Conservation (phyloP, 2,888 invertebrate species). For the Helobdella robusta region DNA sequence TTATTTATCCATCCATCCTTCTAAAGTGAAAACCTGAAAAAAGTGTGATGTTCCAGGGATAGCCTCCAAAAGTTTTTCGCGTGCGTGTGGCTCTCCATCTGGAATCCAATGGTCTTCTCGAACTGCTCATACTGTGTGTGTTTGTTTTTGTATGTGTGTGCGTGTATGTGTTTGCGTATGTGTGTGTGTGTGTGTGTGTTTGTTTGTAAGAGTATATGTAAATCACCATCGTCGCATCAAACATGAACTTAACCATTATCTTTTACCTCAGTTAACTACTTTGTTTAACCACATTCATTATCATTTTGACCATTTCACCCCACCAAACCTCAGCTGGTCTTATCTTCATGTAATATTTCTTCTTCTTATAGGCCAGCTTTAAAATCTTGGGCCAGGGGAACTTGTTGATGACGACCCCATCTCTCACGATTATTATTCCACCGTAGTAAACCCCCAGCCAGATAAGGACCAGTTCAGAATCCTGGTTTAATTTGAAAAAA, state of each 20-base stretch:
- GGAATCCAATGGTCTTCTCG: constrained; percentile 91
- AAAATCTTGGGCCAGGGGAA: constrained; percentile 99
- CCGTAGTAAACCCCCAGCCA: constrained; percentile 93
- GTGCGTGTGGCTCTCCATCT: constrained; percentile 81
- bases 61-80: constrained; percentile 98
- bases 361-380: constrained; percentile 94
- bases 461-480: constrained; percentile 88
- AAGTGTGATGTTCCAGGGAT: constrained; percentile 97
- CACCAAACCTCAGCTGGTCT: constrained; percentile 57
- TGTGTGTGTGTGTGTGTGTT: too few relatives aligned
- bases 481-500: constrained; percentile 55
- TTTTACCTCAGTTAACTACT: too few relatives aligned
- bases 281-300: too few relatives aligned
- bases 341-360: constrained; percentile 94
- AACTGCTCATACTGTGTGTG: constrained; percentile 69
- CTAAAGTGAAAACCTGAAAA: constrained; percentile 66
- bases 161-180: too few relatives aligned
- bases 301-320: not conserved
- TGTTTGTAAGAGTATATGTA: too few relatives aligned
- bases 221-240: too few relatives aligned
- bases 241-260: too few relatives aligned
- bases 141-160: not conserved
- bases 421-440: constrained; percentile 84
- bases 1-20: too few relatives aligned
- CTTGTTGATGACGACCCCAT: constrained; percentile 85